Evolutionary conservation across 2,113 vertebrate species (phyloP).

Genomic region (Nothoprocta perdicaria): DNA sequence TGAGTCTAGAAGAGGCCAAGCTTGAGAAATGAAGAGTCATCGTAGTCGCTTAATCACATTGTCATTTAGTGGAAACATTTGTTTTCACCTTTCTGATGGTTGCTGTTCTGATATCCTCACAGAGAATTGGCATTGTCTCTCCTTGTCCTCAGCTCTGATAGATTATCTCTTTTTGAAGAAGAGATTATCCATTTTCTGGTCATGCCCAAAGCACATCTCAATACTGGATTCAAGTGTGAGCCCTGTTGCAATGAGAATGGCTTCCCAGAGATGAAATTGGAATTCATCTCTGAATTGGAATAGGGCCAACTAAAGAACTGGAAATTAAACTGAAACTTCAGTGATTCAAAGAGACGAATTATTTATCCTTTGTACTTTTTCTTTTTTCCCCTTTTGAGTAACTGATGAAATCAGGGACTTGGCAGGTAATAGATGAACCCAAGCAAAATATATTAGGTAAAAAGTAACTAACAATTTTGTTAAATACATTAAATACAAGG

Average conservation of each 20-base stretch:
- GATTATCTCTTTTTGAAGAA: background rate
- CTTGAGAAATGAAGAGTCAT: background rate
- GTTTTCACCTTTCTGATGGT: background rate
- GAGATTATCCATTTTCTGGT: background rate
- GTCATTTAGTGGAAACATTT: background rate
- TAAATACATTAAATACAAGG: background rate
- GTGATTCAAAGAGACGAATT: background rate
- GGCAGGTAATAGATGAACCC: background rate
- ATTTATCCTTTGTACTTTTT: background rate
- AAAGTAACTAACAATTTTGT: background rate
- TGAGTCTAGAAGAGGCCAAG: background rate
- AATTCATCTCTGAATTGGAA: too few species aligned
- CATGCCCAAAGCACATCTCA: background rate
- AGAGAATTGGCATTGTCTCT: background rate
- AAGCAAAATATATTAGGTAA: background rate
- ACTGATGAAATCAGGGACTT: background rate
- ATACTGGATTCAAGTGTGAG: background rate
- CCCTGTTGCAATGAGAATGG: rapidly evolving
- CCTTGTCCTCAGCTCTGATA: background rate
- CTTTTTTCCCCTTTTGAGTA: background rate
- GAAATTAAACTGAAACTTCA: background rate
- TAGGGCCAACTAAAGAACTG: background rate
- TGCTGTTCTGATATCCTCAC: background rate
- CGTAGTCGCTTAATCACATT: rapidly evolving
- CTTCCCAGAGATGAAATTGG: background rate